Evolutionary conservation across 2,797 vertebrate genomes (phyloP).

Genomic region (Halcyon leucocephala): DNA sequence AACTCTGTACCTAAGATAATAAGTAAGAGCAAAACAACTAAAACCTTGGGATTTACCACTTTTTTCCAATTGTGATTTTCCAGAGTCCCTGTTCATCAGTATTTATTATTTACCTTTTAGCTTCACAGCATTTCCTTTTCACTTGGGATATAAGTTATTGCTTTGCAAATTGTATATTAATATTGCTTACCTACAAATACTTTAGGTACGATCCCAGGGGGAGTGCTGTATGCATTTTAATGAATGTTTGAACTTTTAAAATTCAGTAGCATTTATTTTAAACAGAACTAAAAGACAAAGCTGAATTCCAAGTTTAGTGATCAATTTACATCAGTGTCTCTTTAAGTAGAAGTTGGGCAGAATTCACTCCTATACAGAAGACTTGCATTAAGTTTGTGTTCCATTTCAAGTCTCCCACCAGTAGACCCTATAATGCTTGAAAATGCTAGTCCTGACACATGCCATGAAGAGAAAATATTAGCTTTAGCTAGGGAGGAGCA

Average conservation of each 20-base stretch:
- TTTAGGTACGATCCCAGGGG: conserved; percentile 9
- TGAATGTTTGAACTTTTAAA: conserved; percentile 38
- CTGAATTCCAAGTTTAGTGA: neutral
- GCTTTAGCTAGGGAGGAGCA: neutral
- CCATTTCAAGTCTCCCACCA: neutral
- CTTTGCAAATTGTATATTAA: conserved; percentile 65
- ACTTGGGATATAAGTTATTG: conserved; percentile 50
- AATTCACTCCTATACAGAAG: neutral
- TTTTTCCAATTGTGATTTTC: conserved; percentile 24
- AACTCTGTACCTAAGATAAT: conserved; percentile 10
- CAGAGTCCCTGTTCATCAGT: conserved; percentile 16
- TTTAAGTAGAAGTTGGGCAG: neutral
- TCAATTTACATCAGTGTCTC: neutral
- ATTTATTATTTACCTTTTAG: conserved; percentile 58
- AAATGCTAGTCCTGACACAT: neutral
- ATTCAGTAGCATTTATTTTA: conserved; percentile 35
- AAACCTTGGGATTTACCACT: conserved; percentile 49
- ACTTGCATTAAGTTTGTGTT: neutral
- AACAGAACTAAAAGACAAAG: conserved; percentile 12
- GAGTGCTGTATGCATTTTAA: conserved; percentile 7
- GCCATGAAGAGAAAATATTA: neutral
- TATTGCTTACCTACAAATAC: conserved; percentile 19
- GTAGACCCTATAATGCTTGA: neutral
- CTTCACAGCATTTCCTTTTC: conserved; percentile 35
- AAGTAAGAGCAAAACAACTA: conserved; percentile 42